These are phyloP conservation scores for Gallinago solitaria DNA, from an alignment of 2,797 vertebrate species.

Conservation along the genomic window DNA sequence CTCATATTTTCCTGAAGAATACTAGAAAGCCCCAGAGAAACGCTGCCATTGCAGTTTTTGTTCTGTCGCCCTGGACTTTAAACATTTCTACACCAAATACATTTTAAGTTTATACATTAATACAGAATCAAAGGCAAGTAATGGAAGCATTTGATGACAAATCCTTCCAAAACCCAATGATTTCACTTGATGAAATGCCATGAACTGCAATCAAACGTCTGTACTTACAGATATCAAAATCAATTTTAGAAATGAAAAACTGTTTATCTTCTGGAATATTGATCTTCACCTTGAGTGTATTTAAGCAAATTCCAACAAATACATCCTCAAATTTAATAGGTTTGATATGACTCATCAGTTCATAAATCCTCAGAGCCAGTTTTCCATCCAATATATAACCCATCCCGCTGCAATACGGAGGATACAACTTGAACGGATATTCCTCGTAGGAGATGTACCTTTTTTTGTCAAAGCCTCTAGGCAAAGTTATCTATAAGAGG, in stretches of 20 bases:
- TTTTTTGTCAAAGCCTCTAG: slow-evolving; percentile 43
- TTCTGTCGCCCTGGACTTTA: background rate
- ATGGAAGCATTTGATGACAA: slow-evolving; percentile 48
- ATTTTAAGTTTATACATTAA: background rate
- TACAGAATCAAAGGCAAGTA: slow-evolving; percentile 49
- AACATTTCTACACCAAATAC: background rate
- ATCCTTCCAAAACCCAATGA: slow-evolving; percentile 68
- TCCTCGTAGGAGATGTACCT: slow-evolving; percentile 61
- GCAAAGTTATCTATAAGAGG: slow-evolving; percentile 55
- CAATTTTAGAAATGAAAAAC: slow-evolving; percentile 70
- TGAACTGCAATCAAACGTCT: slow-evolving; percentile 70
- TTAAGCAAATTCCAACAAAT: slow-evolving; percentile 76
- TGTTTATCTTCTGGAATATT: slow-evolving; percentile 55
- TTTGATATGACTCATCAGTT: slow-evolving; percentile 73
- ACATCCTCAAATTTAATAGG: slow-evolving; percentile 77
- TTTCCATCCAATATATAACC: slow-evolving; percentile 71
- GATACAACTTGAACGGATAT: slow-evolving; percentile 70
- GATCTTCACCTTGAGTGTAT: slow-evolving; percentile 65
- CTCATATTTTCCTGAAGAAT: rapidly evolving
- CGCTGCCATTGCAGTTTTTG: background rate
- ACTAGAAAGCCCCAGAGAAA: background rate
- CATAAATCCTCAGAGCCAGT: slow-evolving; percentile 66
- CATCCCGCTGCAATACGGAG: slow-evolving; percentile 73
- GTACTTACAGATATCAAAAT: slow-evolving; percentile 70
- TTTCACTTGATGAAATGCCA: slow-evolving; percentile 52